Evolutionary conservation across 2,797 vertebrate species (phyloP), one percentile per base, ranked within the genome.

Genomic region (Bovichtus variegatus): DNA sequence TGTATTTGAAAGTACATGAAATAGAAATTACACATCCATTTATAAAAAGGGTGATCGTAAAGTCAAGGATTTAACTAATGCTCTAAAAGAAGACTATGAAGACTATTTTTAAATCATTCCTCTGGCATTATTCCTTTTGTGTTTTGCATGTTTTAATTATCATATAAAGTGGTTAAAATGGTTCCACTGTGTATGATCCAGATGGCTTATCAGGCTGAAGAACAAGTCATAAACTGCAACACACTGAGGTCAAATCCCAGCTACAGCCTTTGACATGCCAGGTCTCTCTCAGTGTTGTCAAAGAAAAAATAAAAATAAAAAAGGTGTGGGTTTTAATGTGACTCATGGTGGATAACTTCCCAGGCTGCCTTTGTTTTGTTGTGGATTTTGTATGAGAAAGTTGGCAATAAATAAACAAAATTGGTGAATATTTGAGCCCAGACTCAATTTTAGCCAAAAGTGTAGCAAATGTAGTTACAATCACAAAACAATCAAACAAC

Each of bases 1-100:
- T 75, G 54, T 62, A 19, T 54, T 18, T 74, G 2, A 63, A 67
- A 9, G 43, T 21, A 10, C 58, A 53, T 47, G 4, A 65, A 38
- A 69, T 5, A 27, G 6, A 51, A 64, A 73, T 50, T n/a, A 31
- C 4, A 29, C 49, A 16, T 16, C 1, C 3, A 7, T 18, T 67
- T 36, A 59, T 71, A 40, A 62, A 79, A 65, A 9, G 13, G 16
- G 16, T 54, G 11, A 67, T 77, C 65, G 53, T 81, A 65, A 69
- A 74, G 80, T 60, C 49, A 51, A 53, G 25, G 18, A 50, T 71
- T 80, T 75, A 75, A 75, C 72, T 65, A 63, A 59, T 47, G 49
- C 29, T 16, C 54, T 36, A 10, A 50, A 46, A 68, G 31, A 78
- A 55, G 19, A 27, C n/a, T 18, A 65, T 64, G 41, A 64, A 73